Conservation (phyloP, 2,797 vertebrate genomes). For the Hippoglossus hippoglossus region DNA sequence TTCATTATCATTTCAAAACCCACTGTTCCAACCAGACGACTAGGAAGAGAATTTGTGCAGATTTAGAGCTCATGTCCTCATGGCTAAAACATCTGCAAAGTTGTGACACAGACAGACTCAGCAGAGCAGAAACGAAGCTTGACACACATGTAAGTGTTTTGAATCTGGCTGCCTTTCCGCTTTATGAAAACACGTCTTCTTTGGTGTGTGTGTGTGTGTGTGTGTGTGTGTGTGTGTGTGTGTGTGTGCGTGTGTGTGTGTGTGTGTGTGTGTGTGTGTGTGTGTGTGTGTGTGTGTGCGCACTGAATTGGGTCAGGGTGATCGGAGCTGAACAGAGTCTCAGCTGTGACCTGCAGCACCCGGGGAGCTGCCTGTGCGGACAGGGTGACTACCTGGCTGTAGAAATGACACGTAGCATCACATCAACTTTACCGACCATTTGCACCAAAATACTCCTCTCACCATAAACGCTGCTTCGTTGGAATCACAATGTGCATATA, state of each 20-base stretch:
- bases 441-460: conserved; percentile 54
- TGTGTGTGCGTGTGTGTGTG: not conserved
- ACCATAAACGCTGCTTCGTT: conserved; percentile 48
- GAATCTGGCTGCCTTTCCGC: conserved; percentile 33
- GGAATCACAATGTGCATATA: conserved; percentile 60
- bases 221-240: not conserved
- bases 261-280: not conserved
- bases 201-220: not conserved
- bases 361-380: conserved; percentile 47
- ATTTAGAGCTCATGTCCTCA: conserved; percentile 69
- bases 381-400: conserved; percentile 65
- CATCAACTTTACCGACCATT: conserved; percentile 66
- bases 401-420: conserved; percentile 65
- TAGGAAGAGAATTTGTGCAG: conserved; percentile 69
- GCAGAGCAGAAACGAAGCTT: conserved; percentile 63
- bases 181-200: conserved; percentile 19
- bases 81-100: conserved; percentile 74
- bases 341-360: conserved; percentile 68
- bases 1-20: conserved; percentile 83
- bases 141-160: conserved; percentile 52
- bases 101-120: conserved; percentile 66
- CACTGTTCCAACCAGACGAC: conserved; percentile 70
- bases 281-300: conserved; percentile 3
- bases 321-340: conserved; percentile 54
- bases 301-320: conserved; percentile 52